Base-by-base conservation (phyloP, 2,888 invertebrate species). In the Epistrophe eligans region DNA sequence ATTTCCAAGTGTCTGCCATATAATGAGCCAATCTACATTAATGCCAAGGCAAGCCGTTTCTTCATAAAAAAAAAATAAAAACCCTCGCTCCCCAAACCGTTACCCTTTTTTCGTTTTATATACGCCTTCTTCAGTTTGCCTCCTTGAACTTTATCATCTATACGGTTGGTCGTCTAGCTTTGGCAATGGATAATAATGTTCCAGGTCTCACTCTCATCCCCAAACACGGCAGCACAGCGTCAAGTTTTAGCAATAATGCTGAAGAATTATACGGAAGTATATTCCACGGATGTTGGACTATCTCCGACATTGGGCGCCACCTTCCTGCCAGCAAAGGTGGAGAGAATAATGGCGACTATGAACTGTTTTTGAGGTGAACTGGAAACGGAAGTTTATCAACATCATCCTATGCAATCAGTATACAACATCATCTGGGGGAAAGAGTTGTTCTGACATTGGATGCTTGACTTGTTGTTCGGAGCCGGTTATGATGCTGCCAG, bases 1-100 rank as follows among this genome's bases (percentile, higher is more conserved):
- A 67, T 67, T 87, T 87, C 79, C 87, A 83, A 87, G 87, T 87
- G 87, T 87, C 87, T 87, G 87, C 76, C 58, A 83, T 87, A 87
- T 87, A 87, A 87, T 87, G 87, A 87, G 87, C 83, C 87, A 87
- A 87, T 87, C 87, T 87, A 83, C 87, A 87, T 87, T 87, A 87
- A 87, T 87, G 87, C 87, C 79, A 83, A 74, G 71, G 76, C 83
- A 87, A 87, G 87, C 83, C 87, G 55, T 87, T 83, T 79, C 79
- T 72, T 83, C 82, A 71, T 76, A 64, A 45, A 71, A 80, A 77
- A 19, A 70, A 28, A 64, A 45, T 64, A 77, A 77, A 19, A 70
- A 28, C 45, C 35, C 35, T 6, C 48, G 15, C 32, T 24, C 58
- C 8, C 17, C 19, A n/a, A 48, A 40, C 32, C 64, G 7, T 4